Evolutionary conservation across 2,888 invertebrate species (phyloP).

Genomic region (Chorisops tibialis): DNA sequence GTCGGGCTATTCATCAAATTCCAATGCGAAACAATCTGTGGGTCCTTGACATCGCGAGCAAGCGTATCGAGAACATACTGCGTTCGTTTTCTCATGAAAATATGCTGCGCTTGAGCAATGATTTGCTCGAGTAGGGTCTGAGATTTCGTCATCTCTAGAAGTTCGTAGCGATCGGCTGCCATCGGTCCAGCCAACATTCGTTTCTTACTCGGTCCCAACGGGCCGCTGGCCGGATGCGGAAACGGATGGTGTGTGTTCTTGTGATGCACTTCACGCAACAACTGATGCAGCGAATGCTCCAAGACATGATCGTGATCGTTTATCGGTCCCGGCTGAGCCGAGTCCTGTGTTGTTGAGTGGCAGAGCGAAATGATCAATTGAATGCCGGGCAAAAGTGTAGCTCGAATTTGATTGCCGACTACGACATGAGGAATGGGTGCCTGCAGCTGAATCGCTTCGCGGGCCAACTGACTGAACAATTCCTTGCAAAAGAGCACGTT

Average conservation of each 20-base stretch:
- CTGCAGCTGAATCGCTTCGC: constrained; percentile 91
- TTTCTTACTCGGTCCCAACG: constrained; percentile 87
- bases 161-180: constrained; percentile 81
- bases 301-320: constrained; percentile 92
- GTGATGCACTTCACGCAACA: constrained; percentile 87
- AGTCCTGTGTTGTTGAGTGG: constrained; percentile 69
- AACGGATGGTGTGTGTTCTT: constrained; percentile 90
- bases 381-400: constrained; percentile 89
- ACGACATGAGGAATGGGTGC: constrained; percentile 95
- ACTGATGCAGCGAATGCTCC: constrained; percentile 92
- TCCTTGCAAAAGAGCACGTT: constrained; percentile 97
- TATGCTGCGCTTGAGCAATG: constrained; percentile 93
- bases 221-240: constrained; percentile 92
- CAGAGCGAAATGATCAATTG: constrained; percentile 88
- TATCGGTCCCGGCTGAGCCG: constrained; percentile 52
- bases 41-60: constrained; percentile 91
- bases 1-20: constrained; percentile 92
- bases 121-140: constrained; percentile 94
- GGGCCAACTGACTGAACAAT: constrained; percentile 87
- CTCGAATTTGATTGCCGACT: constrained; percentile 94
- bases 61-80: constrained; percentile 91
- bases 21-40: constrained; percentile 93
- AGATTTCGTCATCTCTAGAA: constrained; percentile 85
- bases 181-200: constrained; percentile 86
- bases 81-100: constrained; percentile 85